phyloP scores from a whole-genome alignment of 1,140 invertebrate genomes.

The Oryzaephilus surinamensis region DNA sequence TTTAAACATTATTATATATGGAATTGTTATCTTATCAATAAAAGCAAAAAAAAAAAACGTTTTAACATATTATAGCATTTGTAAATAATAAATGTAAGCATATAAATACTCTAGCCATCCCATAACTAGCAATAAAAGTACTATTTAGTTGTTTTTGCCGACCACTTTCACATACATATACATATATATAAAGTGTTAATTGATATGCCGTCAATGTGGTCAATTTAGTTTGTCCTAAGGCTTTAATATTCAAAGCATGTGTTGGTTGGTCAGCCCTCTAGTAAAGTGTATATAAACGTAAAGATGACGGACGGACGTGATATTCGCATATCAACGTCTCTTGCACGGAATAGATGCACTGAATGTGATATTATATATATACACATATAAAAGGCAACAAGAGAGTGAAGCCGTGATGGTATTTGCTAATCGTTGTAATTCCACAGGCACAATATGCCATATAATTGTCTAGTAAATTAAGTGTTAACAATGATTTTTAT shows the following conservation, averaged over 20 bases:
- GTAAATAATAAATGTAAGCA: too few species aligned
- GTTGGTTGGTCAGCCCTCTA: slow-evolving; percentile 1
- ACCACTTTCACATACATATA: too few species aligned
- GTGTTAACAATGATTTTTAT: slow-evolving; percentile 1
- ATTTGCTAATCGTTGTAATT: slow-evolving; percentile 14
- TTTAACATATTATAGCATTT: too few species aligned
- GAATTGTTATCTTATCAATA: too few species aligned
- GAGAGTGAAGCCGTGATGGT: slow-evolving; percentile 9
- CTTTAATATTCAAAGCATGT: slow-evolving; percentile 9
- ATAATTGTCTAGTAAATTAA: slow-evolving; percentile 10
- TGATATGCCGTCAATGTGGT: slow-evolving; percentile 11
- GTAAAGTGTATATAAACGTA: neutral
- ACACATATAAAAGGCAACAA: too few species aligned
- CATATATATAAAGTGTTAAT: slow-evolving; percentile 17
- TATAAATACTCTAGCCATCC: too few species aligned
- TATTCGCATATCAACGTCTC: slow-evolving; percentile 10
- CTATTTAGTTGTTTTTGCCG: too few species aligned
- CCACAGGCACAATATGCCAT: slow-evolving; percentile 1
- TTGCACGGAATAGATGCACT: slow-evolving; percentile 11
- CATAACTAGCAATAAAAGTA: too few species aligned
- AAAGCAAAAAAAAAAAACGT: too few species aligned
- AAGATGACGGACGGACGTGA: slow-evolving; percentile 17
- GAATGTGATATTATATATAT: too few species aligned
- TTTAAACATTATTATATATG: too few species aligned
- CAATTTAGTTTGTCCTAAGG: slow-evolving; percentile 7